These are phyloP conservation scores for Lates japonicus DNA, from an alignment of 2,797 vertebrate genomes.

Conservation along the genomic window DNA sequence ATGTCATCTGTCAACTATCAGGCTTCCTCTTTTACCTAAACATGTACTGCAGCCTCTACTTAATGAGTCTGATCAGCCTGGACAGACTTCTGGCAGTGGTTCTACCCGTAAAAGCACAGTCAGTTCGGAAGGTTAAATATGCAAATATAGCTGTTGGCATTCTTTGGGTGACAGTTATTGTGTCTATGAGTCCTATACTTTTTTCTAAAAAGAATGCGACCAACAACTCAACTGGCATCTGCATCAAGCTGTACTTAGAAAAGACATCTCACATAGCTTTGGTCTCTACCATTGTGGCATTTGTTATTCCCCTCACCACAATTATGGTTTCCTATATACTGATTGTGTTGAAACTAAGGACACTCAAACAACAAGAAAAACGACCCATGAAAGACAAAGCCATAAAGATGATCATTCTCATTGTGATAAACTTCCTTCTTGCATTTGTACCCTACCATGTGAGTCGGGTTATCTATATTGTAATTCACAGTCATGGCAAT, in stretches of 20 bases:
- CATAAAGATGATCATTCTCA: conserved; percentile 79
- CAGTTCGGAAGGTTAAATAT: conserved; percentile 70
- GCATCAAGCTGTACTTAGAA: conserved; percentile 83
- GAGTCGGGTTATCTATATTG: conserved; percentile 81
- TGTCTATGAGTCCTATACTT: conserved; percentile 77
- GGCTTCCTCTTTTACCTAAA: conserved; percentile 87
- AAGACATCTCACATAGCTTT: conserved; percentile 71
- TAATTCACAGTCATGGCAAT: conserved; percentile 6
- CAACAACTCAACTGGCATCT: conserved; percentile 61
- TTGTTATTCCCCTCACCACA: conserved; percentile 77
- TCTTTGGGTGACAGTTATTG: conserved; percentile 76
- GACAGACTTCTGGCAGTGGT: conserved; percentile 83
- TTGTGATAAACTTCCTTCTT: conserved; percentile 81
- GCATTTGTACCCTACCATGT: conserved; percentile 86
- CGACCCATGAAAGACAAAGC: conserved; percentile 74
- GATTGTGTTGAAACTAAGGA: conserved; percentile 79
- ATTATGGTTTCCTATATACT: conserved; percentile 78
- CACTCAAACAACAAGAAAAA: conserved; percentile 55
- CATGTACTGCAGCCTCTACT: conserved; percentile 86
- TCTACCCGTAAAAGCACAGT: conserved; percentile 70
- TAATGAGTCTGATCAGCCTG: conserved; percentile 85
- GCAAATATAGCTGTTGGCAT: conserved; percentile 71
- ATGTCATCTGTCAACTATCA: conserved; percentile 72
- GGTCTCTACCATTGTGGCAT: conserved; percentile 81
- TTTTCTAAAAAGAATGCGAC: conserved; percentile 43